phyloP scores from a whole-genome alignment of 2,888 invertebrate species.

The Leptinotarsa tumamoca region DNA sequence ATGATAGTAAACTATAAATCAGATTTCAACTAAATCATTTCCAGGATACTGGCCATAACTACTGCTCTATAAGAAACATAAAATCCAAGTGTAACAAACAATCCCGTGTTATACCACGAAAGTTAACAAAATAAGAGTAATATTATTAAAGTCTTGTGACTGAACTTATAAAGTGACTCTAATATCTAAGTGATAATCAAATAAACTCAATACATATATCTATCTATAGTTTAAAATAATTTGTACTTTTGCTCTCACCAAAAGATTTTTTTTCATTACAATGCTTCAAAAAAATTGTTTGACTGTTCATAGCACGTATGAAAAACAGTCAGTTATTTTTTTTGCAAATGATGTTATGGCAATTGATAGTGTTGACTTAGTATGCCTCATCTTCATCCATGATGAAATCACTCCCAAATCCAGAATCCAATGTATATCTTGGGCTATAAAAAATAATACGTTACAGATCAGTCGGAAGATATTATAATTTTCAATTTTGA shows the following conservation, averaged over 20 bases:
- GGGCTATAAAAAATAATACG: slow-evolving; percentile 70
- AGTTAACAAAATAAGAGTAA: background rate
- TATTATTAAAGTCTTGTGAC: background rate
- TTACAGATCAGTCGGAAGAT: background rate
- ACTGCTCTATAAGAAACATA: slow-evolving; percentile 1
- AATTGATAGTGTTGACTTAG: slow-evolving; percentile 16
- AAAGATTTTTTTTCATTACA: slow-evolving; percentile 53
- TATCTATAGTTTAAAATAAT: slow-evolving; percentile 49
- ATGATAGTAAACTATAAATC: background rate
- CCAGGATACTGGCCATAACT: background rate
- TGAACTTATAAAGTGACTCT: background rate
- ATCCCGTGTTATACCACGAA: background rate
- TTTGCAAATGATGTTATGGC: background rate
- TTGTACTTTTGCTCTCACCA: slow-evolving; percentile 67
- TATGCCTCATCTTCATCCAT: slow-evolving; percentile 84
- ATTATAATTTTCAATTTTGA: too few species aligned
- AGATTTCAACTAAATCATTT: background rate
- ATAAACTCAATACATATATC: slow-evolving; percentile 11
- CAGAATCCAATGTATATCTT: slow-evolving; percentile 83
- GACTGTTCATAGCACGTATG: background rate
- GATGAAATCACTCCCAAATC: slow-evolving; percentile 81
- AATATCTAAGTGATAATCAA: slow-evolving; percentile 4
- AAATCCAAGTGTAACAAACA: background rate
- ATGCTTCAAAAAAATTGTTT: slow-evolving; percentile 21
- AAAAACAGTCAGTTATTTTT: background rate